These are phyloP conservation scores for Caenorhabditis zanzibari DNA, from an alignment of 2,888 invertebrate species.

Conservation along the genomic window DNA sequence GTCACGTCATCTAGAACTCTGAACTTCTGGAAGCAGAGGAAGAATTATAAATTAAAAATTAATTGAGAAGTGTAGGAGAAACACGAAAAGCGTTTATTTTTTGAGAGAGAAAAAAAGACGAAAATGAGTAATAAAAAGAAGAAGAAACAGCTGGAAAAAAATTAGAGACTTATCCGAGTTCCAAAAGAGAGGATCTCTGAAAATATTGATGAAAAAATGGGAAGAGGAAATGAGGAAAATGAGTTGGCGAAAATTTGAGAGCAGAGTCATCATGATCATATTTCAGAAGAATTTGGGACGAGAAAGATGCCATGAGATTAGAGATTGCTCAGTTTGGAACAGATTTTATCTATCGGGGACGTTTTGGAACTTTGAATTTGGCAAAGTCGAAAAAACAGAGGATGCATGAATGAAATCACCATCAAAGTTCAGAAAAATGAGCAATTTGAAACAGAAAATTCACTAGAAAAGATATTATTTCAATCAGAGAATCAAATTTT, in stretches of 20 bases:
- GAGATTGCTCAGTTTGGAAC: neutral
- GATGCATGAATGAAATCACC: no score
- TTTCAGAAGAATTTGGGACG: conserved; percentile 10
- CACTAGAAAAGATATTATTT: no score
- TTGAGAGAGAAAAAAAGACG: conserved; percentile 25
- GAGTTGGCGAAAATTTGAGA: conserved; percentile 23
- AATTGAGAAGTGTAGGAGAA: conserved; percentile 33
- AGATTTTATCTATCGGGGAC: neutral
- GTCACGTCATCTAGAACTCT: conserved; percentile 40
- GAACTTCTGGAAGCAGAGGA: conserved; percentile 20
- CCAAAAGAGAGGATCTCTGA: conserved; percentile 22
- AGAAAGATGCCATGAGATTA: neutral
- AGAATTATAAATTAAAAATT: conserved; percentile 40
- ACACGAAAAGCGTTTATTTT: conserved; percentile 8
- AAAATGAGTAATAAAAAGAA: conserved; percentile 40
- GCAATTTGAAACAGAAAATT: no score
- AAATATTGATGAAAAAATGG: conserved; percentile 9
- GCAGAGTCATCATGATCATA: conserved; percentile 19
- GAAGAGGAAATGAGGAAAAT: neutral
- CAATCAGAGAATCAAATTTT: no score
- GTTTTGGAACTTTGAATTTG: no score
- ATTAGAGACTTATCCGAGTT: neutral
- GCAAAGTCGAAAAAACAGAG: no score
- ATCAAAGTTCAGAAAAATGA: no score
- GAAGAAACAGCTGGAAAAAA: conserved; percentile 31